These are phyloP conservation scores for Andrena praecox DNA, from an alignment of 2,888 invertebrate genomes.

Conservation along the genomic window DNA sequence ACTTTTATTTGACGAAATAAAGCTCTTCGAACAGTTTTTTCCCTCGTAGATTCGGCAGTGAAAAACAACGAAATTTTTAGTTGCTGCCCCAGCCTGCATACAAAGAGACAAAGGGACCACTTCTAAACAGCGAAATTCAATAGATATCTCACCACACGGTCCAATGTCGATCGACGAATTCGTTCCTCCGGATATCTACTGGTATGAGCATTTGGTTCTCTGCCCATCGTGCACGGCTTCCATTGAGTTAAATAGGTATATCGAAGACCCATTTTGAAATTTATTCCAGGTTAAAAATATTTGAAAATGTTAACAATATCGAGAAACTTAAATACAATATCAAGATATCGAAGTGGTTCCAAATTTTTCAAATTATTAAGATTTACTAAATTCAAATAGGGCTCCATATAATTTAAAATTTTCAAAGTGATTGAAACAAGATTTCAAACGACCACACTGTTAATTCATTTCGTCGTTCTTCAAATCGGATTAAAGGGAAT, in stretches of 20 bases:
- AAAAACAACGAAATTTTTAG: background rate
- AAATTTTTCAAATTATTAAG: background rate
- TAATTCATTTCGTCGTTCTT: background rate
- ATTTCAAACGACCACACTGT: background rate
- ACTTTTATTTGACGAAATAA: too few relatives aligned
- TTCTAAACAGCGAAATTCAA: constrained; percentile 40
- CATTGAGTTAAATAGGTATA: background rate
- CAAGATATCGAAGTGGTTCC: too few relatives aligned
- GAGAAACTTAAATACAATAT: background rate
- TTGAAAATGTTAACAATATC: background rate
- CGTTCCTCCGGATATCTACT: background rate
- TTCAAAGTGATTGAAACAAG: background rate
- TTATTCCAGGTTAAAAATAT: background rate
- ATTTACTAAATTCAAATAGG: background rate
- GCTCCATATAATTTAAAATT: background rate
- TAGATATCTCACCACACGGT: constrained; percentile 10
- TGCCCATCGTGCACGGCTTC: background rate
- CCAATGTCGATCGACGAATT: background rate
- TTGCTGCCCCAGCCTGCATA: background rate
- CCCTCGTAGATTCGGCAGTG: background rate
- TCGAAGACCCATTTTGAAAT: background rate
- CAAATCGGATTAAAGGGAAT: background rate
- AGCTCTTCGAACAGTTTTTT: background rate
- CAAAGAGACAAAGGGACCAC: constrained; percentile 7
- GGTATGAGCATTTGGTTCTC: background rate